These are phyloP conservation scores for Gobius niger DNA, from an alignment of 2,113 vertebrate genomes.

Conservation along the genomic window DNA sequence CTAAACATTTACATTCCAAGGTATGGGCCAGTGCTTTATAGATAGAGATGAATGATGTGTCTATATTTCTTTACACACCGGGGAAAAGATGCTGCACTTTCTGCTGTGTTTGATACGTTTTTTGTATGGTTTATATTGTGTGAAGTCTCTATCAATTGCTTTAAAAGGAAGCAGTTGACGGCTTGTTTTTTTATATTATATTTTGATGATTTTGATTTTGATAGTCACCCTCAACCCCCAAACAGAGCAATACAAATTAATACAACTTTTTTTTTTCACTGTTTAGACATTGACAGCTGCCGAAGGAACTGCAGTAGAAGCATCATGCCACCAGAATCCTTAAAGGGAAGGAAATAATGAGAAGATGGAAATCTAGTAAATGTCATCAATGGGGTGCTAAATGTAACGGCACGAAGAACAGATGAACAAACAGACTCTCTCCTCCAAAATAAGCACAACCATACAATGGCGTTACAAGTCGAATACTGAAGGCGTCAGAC, in stretches of 20 bases:
- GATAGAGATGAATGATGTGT: not conserved
- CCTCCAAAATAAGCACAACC: not conserved
- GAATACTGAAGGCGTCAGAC: not conserved
- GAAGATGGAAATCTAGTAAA: not conserved
- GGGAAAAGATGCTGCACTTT: not conserved
- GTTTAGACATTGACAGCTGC: conserved; percentile 50
- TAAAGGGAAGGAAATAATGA: conserved; percentile 51
- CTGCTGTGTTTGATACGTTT: too few relatives aligned
- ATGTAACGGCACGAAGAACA: not conserved
- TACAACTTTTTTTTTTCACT: conserved; percentile 9
- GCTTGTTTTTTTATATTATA: too few relatives aligned
- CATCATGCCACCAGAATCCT: conserved; percentile 15
- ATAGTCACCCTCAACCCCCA: not conserved
- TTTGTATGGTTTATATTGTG: too few relatives aligned
- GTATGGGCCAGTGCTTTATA: conserved; percentile 47
- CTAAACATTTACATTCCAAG: conserved; percentile 58
- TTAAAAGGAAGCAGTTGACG: too few relatives aligned
- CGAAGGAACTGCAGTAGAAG: conserved; percentile 43
- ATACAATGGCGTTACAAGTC: not conserved
- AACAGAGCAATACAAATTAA: not conserved
- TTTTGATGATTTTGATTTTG: too few relatives aligned
- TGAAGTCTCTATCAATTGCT: too few relatives aligned
- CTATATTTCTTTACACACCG: not conserved
- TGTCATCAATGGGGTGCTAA: not conserved
- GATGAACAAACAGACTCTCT: not conserved